Conservation (phyloP, 2,888 invertebrate species). For the Leucozona laternaria region DNA sequence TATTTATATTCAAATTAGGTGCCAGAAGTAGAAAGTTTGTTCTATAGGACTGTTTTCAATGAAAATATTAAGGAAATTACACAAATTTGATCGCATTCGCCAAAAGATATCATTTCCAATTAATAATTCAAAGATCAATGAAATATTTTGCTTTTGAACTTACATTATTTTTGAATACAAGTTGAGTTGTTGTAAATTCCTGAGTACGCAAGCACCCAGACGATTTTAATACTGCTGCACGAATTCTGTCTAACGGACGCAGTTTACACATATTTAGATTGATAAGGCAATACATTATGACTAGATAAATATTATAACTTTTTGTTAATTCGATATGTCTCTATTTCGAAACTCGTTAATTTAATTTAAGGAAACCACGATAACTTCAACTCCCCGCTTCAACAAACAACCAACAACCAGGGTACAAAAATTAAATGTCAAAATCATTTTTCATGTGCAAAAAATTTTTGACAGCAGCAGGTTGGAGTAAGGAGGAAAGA, state of each 20-base stretch:
- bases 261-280: constrained; percentile 58
- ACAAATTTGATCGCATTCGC: background rate
- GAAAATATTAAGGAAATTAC: background rate
- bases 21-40: background rate
- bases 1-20: constrained; percentile 7
- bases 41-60: background rate
- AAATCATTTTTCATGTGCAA: background rate
- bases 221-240: constrained; percentile 28
- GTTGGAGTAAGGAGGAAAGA: background rate
- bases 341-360: background rate
- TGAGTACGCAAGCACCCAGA: constrained; percentile 35
- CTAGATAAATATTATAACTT: background rate
- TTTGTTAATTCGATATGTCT: background rate
- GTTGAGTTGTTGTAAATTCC: constrained; percentile 33
- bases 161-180: constrained; percentile 29
- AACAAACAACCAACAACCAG: background rate
- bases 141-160: background rate
- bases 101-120: background rate
- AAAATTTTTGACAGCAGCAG: no score
- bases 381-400: background rate
- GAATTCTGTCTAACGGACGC: constrained; percentile 50
- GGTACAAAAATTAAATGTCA: no score
- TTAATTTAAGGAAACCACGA: background rate
- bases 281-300: constrained; percentile 64
- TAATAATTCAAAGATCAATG: background rate